These are phyloP conservation scores for Montipora efflorescens DNA, from an alignment of 64 coral and sea anemone species.

Conservation along the genomic window DNA sequence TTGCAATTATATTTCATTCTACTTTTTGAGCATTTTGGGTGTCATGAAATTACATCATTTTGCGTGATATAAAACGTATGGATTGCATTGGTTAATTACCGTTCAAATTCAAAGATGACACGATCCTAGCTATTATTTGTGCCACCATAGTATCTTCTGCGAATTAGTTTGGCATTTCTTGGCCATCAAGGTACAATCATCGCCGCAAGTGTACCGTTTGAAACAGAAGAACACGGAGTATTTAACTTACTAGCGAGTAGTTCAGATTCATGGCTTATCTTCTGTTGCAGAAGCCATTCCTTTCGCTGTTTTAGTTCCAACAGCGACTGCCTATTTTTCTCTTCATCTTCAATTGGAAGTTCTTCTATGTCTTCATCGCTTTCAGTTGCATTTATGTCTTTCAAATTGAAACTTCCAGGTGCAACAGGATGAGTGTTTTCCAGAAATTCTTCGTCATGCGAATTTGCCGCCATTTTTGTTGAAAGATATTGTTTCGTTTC, in stretches of 20 bases:
- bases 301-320: slow-evolving; percentile 64
- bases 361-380: not conserved
- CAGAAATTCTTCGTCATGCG: slow-evolving; percentile 3
- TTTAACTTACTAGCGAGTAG: slow-evolving; percentile 76
- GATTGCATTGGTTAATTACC: too few relatives aligned
- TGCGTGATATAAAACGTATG: too few relatives aligned
- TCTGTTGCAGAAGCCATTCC: slow-evolving; percentile 71
- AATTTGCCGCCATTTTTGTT: slow-evolving; percentile 97
- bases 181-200: too few relatives aligned
- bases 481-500: not conserved
- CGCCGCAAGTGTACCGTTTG: too few relatives aligned
- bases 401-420: not conserved
- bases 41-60: too few relatives aligned
- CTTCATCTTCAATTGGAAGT: not conserved
- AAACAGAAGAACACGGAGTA: not conserved
- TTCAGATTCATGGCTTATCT: slow-evolving; percentile 85
- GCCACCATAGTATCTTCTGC: too few relatives aligned
- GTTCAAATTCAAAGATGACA: too few relatives aligned
- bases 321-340: slow-evolving; percentile 1
- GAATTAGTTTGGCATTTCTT: too few relatives aligned
- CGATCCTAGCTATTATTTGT: too few relatives aligned
- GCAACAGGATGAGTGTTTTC: not conserved
- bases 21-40: too few relatives aligned
- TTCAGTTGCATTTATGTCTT: not conserved
- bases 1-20: too few relatives aligned